Base-by-base conservation (phyloP, 2,797 vertebrate species). In the Lepus townsendii region DNA sequence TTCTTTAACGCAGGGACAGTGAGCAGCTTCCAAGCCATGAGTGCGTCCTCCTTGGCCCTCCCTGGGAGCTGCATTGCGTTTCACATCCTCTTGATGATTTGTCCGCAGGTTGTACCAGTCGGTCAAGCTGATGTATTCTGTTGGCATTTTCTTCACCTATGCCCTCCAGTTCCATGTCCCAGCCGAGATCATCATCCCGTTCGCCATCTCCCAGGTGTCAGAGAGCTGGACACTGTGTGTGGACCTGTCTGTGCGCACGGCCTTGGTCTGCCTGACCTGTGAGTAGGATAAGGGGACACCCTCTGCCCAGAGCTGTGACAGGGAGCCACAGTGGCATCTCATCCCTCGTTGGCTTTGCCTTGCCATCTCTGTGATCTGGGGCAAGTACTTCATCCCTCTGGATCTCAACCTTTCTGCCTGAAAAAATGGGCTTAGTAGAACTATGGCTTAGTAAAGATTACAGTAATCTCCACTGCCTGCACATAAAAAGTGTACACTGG, bases 151-250 rank as follows among this genome's bases (percentile, higher is more conserved):
- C 98, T 99, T 99, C 98, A 99, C 99, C 0, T 99, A 99, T 0
- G 99, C 99, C 0, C 98, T 99, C 94, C 99, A 99, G 98, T 99
- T 99, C 98, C 99, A 99, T 0, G 99, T 99, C 27, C 99, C 99
- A 0, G 99, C 99, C 0, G 99, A 99, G 97, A 99, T 99, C 93
- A 97, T 99, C 94, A 98, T 99, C 83, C 99, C 99, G 0, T 93
- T 97, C 0, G 97, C 98, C 0, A 54, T 99, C 10, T 97, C 98
- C 4, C 98, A 98, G 0, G 98, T 99, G 87, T 88, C 98, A 0
- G 98, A 98, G 90, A 97, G 97, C 35, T 99, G 99, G 99, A 95
- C 97, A 52, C 98, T 95, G 60, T 26, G 98, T 0, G 97, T 98
- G 35, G 98, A 99, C 98, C 98, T 99, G 52, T 96, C 98, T 66